These are phyloP conservation scores for Callipepla californica DNA, from an alignment of 2,113 vertebrate species.

Conservation along the genomic window DNA sequence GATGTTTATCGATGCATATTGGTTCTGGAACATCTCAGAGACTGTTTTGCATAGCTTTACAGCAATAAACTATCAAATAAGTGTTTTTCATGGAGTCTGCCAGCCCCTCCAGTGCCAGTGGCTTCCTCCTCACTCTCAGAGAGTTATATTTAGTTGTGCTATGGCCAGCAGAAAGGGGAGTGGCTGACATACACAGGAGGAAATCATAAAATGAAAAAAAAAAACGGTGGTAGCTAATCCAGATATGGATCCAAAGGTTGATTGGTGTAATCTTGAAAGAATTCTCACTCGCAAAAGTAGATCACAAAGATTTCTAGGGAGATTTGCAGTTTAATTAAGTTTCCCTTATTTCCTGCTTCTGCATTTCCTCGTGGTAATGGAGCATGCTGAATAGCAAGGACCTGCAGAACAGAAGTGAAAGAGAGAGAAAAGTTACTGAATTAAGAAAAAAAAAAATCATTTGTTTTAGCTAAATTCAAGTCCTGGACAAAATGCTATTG, in stretches of 20 bases:
- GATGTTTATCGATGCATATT: not conserved
- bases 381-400: not conserved
- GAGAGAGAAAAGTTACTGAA: constrained; percentile 5
- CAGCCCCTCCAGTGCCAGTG: not conserved
- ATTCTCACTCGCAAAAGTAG: not conserved
- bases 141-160: not conserved
- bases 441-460: not conserved
- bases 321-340: not conserved
- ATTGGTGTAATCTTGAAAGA: not conserved
- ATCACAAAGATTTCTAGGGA: not conserved
- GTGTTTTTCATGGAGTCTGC: not conserved
- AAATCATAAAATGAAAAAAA: not conserved
- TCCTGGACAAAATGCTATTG: not conserved
- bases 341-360: constrained; percentile 6
- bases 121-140: not conserved
- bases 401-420: not conserved
- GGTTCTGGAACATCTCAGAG: not conserved
- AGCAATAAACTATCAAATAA: not conserved
- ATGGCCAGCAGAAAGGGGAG: not conserved
- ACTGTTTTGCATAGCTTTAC: not conserved
- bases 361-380: not conserved
- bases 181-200: fast-evolving
- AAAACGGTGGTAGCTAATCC: not conserved
- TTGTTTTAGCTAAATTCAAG: not conserved
- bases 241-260: not conserved